Conservation (phyloP, 2,888 invertebrate genomes). For the Zygaena filipendulae region DNA sequence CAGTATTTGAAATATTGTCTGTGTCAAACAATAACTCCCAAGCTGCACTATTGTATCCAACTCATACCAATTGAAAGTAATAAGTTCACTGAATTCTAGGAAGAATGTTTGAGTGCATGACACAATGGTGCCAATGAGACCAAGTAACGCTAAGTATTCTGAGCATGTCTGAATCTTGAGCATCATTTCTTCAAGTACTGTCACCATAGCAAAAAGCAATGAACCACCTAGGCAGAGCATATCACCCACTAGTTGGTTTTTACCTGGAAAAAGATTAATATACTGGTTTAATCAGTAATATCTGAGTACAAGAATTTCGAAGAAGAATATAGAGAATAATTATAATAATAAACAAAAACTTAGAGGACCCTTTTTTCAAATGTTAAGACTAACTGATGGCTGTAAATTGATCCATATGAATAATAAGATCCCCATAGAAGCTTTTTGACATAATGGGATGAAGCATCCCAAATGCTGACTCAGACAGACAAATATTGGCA, state of each 20-base stretch:
- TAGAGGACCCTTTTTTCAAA: not conserved
- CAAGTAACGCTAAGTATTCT: constrained; percentile 85
- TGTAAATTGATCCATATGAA: no score
- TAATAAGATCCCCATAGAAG: no score
- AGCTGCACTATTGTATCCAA: constrained; percentile 70
- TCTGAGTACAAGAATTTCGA: no score
- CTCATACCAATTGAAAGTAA: constrained; percentile 77
- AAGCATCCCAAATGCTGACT: no score
- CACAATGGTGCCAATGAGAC: constrained; percentile 81
- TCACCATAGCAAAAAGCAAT: constrained; percentile 80
- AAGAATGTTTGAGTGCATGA: constrained; percentile 83
- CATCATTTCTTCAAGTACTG: constrained; percentile 84
- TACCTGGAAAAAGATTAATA: constrained; percentile 61
- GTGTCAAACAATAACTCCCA: constrained; percentile 73
- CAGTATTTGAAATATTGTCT: constrained; percentile 80
- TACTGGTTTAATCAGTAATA: no score
- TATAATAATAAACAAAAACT: not conserved
- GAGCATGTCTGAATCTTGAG: constrained; percentile 81
- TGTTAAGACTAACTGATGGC: not conserved
- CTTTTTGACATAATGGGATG: no score
- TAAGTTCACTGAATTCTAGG: constrained; percentile 76
- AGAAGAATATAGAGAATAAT: not conserved
- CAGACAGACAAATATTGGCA: no score
- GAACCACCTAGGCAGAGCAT: constrained; percentile 84
- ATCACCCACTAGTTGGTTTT: constrained; percentile 84